Base-by-base conservation (phyloP, 1,140 invertebrate genomes). In the Cataglyphis hispanica region DNA sequence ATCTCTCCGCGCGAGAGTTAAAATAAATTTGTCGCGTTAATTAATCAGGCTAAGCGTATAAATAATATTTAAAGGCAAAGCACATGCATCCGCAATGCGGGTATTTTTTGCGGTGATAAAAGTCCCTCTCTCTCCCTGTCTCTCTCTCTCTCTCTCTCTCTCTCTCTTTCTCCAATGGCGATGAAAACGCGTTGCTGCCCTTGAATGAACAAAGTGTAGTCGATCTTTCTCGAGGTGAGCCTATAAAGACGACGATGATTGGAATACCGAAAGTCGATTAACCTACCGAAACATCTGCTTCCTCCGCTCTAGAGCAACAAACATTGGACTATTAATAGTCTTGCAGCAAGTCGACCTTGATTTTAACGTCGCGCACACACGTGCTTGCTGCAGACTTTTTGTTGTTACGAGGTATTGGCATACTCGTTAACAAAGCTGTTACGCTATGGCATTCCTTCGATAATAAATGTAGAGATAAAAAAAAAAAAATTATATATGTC, bases 261-360 rank as follows among this genome's bases (percentile, higher is more conserved):
- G 74, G 46, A 77, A 58, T 66, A 84, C 43, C 31, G 53, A 75
- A 84, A 84, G 43, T 78, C 83, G 70, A 77, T 76, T 63, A 78
- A 84, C 60, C 43, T 19, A 84, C 43, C 74, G 74, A 84, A 77
- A 78, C 70, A 83, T 83, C 78, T 74, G 78, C 67, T 74, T 37
- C 37, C 53, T 53, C 13, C 3, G 63, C 25, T 70, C 34, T 37
- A 74, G n/a, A 83, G 67, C 53, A 83, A 83, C 78, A 74, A 83
- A 83, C 67, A 13, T 43, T 13, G 8, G 56, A 83, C 67, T 83
- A 83, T 74, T 83, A 83, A 61, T 74, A 83, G 67, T 74, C 53
- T 34, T 6, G 53, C 11, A 61, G 58, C 78, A 83, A 78, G 40
- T 16, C 74, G 83, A 76, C 83, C 83, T 84, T 84, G 83, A 84